A percentile compares a stretch with the other conserved stretches of the same genome.
Evolutionary conservation across 2,888 invertebrate species (phyloP).

Genomic region (Dorcus hopei): DNA sequence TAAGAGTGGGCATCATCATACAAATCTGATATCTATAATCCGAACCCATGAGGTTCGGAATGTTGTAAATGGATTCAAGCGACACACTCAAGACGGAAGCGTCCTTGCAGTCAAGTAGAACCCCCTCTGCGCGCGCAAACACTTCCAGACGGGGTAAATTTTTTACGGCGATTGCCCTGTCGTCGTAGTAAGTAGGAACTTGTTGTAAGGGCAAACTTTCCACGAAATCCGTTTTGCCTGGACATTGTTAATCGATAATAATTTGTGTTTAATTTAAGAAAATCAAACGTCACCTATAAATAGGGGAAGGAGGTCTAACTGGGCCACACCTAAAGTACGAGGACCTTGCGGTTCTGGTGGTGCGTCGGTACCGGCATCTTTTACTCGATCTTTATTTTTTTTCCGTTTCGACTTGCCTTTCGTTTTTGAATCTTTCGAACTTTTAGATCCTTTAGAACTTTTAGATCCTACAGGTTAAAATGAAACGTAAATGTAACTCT

Average conservation of each 20-base stretch:
- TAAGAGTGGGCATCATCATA: conserved; percentile 6
- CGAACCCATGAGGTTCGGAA: conserved; percentile 32
- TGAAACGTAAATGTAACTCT: too few relatives aligned
- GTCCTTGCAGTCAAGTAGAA: neutral
- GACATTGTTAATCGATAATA: neutral
- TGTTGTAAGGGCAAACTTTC: conserved; percentile 10
- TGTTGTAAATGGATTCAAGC: conserved; percentile 43
- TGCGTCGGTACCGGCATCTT: neutral
- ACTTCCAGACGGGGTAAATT: conserved; percentile 37
- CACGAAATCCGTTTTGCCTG: conserved; percentile 14
- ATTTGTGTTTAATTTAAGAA: neutral
- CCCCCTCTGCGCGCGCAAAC: conserved; percentile 25
- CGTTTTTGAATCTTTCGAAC: neutral
- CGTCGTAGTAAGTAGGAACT: conserved; percentile 13
- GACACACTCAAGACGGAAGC: conserved; percentile 36
- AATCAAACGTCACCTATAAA: conserved; percentile 25
- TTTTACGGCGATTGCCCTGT: conserved; percentile 34
- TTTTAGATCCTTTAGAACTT: neutral
- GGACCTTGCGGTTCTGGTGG: conserved; percentile 16
- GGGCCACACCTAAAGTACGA: conserved; percentile 21
- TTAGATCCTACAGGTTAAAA: neutral
- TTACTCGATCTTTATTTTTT: neutral
- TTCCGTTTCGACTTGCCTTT: neutral
- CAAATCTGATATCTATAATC: conserved; percentile 35
- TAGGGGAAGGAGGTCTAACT: conserved; percentile 29